Conservation (phyloP, 2,113 vertebrate genomes). For the Zeus faber region DNA sequence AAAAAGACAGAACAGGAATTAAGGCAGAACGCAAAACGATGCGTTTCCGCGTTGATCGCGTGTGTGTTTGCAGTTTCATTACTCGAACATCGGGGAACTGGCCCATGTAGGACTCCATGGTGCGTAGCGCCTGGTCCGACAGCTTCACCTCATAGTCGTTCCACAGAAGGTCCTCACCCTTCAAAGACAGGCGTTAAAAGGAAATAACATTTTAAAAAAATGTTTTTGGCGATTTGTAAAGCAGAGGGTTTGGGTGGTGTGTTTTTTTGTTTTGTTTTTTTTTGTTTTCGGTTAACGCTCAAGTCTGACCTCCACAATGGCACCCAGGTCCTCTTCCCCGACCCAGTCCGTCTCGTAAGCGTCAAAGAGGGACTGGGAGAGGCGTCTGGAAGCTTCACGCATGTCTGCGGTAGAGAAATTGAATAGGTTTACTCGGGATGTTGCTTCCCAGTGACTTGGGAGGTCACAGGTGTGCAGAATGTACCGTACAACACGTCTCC, state of each 20-base stretch:
- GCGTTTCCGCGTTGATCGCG: no score
- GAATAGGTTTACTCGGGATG: neutral
- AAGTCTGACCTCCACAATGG: slow-evolving; percentile 80
- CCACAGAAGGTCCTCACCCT: slow-evolving; percentile 95
- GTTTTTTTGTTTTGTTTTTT: neutral
- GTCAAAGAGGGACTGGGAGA: slow-evolving; percentile 87
- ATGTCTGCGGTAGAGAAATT: slow-evolving; percentile 88
- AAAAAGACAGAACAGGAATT: no score
- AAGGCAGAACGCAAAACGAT: no score
- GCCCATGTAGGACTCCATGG: slow-evolving; percentile 89
- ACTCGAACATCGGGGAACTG: slow-evolving; percentile 91
- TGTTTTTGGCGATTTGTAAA: neutral
- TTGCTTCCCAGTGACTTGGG: neutral
- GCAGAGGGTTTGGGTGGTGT: neutral
- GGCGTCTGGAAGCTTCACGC: slow-evolving; percentile 86
- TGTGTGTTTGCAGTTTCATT: slow-evolving; percentile 10
- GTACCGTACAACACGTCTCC: no score
- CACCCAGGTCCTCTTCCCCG: slow-evolving; percentile 80
- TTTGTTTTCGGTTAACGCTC: neutral
- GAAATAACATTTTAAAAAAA: slow-evolving; percentile 38
- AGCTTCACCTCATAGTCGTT: slow-evolving; percentile 91
- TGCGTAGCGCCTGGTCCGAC: slow-evolving; percentile 81
- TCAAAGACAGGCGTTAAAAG: slow-evolving; percentile 21
- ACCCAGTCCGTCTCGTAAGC: slow-evolving; percentile 84
- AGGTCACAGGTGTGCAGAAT: slow-evolving; percentile 2